phyloP scores from a whole-genome alignment of 2,888 invertebrate genomes.

The Drosophila recens region DNA sequence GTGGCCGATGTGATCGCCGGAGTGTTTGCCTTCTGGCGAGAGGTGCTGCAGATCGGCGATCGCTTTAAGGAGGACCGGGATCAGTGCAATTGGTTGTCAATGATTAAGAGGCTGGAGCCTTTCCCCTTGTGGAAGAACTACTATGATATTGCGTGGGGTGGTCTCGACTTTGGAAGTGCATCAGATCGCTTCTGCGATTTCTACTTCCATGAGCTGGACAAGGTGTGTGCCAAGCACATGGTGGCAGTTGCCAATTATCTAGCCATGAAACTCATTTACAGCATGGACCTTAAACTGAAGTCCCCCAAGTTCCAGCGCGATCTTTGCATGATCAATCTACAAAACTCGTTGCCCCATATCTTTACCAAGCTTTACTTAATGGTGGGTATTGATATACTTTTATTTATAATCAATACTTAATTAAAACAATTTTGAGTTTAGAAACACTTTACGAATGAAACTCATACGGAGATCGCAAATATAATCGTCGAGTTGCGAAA shows the following conservation, averaged over 20 bases:
- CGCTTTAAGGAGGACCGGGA: slow-evolving; percentile 54
- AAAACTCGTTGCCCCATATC: slow-evolving; percentile 54
- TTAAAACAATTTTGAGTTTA: slow-evolving; percentile 8
- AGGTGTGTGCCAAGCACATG: slow-evolving; percentile 64
- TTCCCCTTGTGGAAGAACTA: slow-evolving; percentile 70
- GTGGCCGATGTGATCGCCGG: slow-evolving; percentile 60
- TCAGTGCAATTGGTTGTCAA: slow-evolving; percentile 41
- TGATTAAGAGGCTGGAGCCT: accelerated
- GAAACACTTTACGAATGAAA: slow-evolving; percentile 73
- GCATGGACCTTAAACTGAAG: slow-evolving; percentile 75
- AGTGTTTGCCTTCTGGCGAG: slow-evolving; percentile 76
- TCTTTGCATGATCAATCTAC: slow-evolving; percentile 57
- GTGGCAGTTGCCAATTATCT: slow-evolving; percentile 82
- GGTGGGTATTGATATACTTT: slow-evolving; percentile 50
- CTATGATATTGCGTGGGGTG: slow-evolving; percentile 79
- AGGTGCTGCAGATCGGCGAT: slow-evolving; percentile 58
- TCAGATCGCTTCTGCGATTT: slow-evolving; percentile 58
- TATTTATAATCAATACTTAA: not conserved
- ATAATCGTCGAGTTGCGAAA: slow-evolving; percentile 76
- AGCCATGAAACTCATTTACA: slow-evolving; percentile 77
- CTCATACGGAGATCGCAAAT: slow-evolving; percentile 57
- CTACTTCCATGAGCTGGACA: slow-evolving; percentile 71
- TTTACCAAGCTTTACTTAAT: slow-evolving; percentile 73
- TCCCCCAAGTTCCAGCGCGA: slow-evolving; percentile 70
- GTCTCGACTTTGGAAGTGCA: slow-evolving; percentile 30